Conservation (phyloP, 1,140 invertebrate genomes). For the Drosophila guanche region DNA sequence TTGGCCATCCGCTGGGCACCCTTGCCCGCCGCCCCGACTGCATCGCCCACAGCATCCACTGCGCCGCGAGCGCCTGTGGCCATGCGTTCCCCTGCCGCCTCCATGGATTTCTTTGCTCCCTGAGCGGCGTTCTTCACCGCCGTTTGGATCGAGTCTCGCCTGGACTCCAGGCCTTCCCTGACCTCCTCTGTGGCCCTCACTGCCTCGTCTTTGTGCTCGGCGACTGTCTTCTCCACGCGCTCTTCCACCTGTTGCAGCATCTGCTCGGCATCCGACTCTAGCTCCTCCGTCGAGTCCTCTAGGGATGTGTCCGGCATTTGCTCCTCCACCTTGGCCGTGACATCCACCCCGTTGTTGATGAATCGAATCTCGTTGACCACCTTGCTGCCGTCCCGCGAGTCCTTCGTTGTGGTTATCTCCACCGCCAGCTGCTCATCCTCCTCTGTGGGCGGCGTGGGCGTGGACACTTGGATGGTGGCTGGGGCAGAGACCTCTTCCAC, state of each 20-base stretch:
- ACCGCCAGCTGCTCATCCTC: constrained; percentile 77
- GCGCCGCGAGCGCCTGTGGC: constrained; percentile 63
- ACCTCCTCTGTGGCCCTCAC: constrained; percentile 23
- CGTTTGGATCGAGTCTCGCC: constrained; percentile 44
- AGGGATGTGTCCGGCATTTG: constrained; percentile 63
- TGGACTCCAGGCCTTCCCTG: constrained; percentile 43
- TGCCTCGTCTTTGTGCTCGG: constrained; percentile 20
- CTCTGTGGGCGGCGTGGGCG: constrained; percentile 70
- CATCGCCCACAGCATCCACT: constrained; percentile 63
- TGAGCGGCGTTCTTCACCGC: constrained; percentile 61
- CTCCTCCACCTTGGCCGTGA: constrained; percentile 73
- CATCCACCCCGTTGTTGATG: constrained; percentile 82
- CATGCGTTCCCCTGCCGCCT: constrained; percentile 67
- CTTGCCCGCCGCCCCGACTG: constrained; percentile 55
- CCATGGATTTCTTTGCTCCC: constrained; percentile 64
- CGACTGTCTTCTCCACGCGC: constrained; percentile 51
- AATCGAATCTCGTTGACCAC: constrained; percentile 80
- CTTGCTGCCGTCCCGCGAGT: constrained; percentile 68
- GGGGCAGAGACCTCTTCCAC: constrained; percentile 52
- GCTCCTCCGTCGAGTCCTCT: constrained; percentile 51
- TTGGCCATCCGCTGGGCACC: constrained; percentile 50
- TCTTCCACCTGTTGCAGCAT: constrained; percentile 51
- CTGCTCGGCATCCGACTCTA: constrained; percentile 67
- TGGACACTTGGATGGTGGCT: constrained; percentile 54
- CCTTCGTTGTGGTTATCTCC: constrained; percentile 74